A percentile compares a stretch with the other conserved stretches of the same genome.
phyloP scores from a whole-genome alignment of 2,113 vertebrate species.

The Sminthopsis crassicaudata region DNA sequence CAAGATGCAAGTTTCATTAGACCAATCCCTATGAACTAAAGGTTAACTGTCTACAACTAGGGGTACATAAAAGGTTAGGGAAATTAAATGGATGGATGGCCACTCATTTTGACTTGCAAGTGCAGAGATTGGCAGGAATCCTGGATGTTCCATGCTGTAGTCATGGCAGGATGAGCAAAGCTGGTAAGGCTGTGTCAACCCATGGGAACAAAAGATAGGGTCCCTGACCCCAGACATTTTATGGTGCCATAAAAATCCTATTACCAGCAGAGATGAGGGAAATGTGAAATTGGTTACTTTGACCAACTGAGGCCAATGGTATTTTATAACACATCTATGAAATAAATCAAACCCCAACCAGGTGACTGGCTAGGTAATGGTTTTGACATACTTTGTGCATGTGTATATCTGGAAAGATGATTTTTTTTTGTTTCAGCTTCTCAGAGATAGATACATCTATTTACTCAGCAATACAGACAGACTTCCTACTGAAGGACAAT shows the following conservation, averaged over 20 bases:
- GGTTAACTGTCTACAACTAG: background rate
- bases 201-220: background rate
- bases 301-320: accelerated
- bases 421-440: background rate
- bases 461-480: background rate
- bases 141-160: background rate
- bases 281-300: background rate
- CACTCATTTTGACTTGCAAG: background rate
- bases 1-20: background rate
- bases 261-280: background rate
- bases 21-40: accelerated
- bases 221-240: background rate
- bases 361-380: background rate
- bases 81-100: background rate
- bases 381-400: background rate
- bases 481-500: background rate
- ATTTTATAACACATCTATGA: background rate
- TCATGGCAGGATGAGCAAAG: background rate
- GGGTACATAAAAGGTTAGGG: background rate
- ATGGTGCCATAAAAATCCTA: background rate
- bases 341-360: background rate
- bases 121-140: background rate
- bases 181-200: background rate
- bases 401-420: background rate
- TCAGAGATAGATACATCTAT: background rate